Base-by-base conservation (phyloP, 64 coral and sea anemone genomes). In the Exaiptasia diaphana region DNA sequence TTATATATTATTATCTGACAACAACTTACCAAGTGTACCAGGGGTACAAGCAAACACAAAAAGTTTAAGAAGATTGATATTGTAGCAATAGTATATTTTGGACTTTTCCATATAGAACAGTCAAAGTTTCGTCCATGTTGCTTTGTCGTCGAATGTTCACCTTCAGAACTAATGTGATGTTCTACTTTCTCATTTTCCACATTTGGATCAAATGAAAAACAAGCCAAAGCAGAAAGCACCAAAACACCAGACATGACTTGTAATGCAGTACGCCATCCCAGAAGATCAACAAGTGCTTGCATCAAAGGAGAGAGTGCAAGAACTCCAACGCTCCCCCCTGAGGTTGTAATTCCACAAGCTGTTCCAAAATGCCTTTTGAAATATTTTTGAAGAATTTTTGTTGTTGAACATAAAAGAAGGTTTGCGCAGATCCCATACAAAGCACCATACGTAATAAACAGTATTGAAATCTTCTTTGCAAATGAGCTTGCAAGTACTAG, bases 1-100 rank as follows among this genome's bases (percentile, higher is more conserved):
- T 40, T 15, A 46, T 21, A 55, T 55, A 55, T 5, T 18, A 18
- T 9, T 61, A 20, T 8, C 3, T 61, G 61, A 6, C 13, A 13
- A 37, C 31, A 20, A 53, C 87, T 74, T 44, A 92, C 89, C 53
- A 92, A 36, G 21, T 92, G 82, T 64, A 92, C 41, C 55, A 61
- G 67, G 18, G 90, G 82, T 0, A 92, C 78, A 75, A 72, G 82
- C 22, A 85, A 49, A n/a, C 83, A 76, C 53, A 92, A 65, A 53
- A 54, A 78, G 3, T 76, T 50, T 3, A 92, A 48, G 11, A 55
- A 74, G 26, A 57, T 79, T 7, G 27, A 40, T 21, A 86, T 15
- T 0, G 67, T 73, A 1, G 59, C 65, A 7, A 85, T 62, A 1
- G 77, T 59, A 1, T 86, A 78, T 1, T 42, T 18, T 7, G 76